Evolutionary conservation across 2,888 invertebrate species (phyloP), one percentile per base, ranked within the genome.

Genomic region (Thymelicus lineola): DNA sequence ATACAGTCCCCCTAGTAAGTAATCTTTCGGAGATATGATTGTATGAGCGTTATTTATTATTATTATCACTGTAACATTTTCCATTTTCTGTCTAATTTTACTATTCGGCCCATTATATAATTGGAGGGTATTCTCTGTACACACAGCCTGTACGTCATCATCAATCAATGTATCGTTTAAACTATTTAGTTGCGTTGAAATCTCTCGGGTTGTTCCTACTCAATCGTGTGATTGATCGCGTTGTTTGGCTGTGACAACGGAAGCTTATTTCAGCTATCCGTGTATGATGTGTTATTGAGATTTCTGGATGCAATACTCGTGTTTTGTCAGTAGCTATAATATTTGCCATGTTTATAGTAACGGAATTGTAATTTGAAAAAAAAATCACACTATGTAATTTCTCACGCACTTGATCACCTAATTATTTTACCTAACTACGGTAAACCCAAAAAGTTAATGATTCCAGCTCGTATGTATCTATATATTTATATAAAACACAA

Each of bases 131-230:
- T 48, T 35, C 28, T 17, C 9, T 48, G 42, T 28, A 65, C 36
- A 38, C 36, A 28, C 35, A 53, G 55, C 17, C 50, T 58, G 59
- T 46, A 60, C 45, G 60, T 42, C 46, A 55, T 61, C 61, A 68
- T 68, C 67, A 68, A 68, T 68, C 67, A 68, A 55, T 62, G 67
- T 62, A 62, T 45, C 67, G 67, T 68, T 68, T 68, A 68, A 68
- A 68, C 67, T 61, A 68, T 68, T 68, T 68, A 61, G 61, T 68
- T 62, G 61, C 67, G 61, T 45, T 36, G 45, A 62, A 62, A 55
- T 68, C 67, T 68, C 61, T 61, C 67, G 67, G 42, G 50, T 63
- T 63, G 61, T 62, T 68, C 50, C 61, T 55, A 57, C 67, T 68
- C 67, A 55, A 57, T 62, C 68, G 68, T 68, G 62, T 68, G 62